These are phyloP conservation scores for Aphelinus atriplicis DNA, from an alignment of 1,140 invertebrate species.

Conservation along the genomic window DNA sequence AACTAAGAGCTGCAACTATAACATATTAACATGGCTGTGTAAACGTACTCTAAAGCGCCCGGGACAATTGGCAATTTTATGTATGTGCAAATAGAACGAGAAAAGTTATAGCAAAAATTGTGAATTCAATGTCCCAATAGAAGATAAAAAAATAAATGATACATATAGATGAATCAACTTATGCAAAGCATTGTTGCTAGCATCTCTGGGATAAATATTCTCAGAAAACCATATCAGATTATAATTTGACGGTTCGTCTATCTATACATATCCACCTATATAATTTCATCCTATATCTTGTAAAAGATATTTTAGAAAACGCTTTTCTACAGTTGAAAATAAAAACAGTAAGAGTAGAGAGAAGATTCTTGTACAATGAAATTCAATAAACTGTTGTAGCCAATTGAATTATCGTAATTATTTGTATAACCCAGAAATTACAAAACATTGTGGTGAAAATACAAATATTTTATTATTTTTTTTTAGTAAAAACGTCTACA, in stretches of 20 bases:
- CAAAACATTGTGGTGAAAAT: slow-evolving; percentile 8
- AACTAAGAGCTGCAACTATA: slow-evolving; percentile 27
- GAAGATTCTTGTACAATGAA: slow-evolving; percentile 45
- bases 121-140: too few species aligned
- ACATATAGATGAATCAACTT: too few species aligned
- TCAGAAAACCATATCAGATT: too few species aligned
- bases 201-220: too few species aligned
- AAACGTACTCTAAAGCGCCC: slow-evolving; percentile 52
- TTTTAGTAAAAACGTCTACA: slow-evolving; percentile 32
- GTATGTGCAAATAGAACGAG: background rate
- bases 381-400: slow-evolving; percentile 53
- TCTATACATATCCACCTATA: too few species aligned
- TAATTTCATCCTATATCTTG: background rate
- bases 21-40: slow-evolving; percentile 58
- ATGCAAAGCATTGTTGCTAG: too few species aligned
- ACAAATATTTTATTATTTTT: slow-evolving; percentile 22
- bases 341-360: slow-evolving; percentile 14
- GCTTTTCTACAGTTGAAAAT: slow-evolving; percentile 22
- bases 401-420: slow-evolving; percentile 28
- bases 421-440: background rate
- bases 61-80: slow-evolving; percentile 13
- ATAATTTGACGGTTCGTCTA: too few species aligned
- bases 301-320: slow-evolving; percentile 24
- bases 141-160: too few species aligned
- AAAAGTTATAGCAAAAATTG: too few species aligned